Conservation (phyloP, 2,113 vertebrate genomes). For the Perccottus glenii region DNA sequence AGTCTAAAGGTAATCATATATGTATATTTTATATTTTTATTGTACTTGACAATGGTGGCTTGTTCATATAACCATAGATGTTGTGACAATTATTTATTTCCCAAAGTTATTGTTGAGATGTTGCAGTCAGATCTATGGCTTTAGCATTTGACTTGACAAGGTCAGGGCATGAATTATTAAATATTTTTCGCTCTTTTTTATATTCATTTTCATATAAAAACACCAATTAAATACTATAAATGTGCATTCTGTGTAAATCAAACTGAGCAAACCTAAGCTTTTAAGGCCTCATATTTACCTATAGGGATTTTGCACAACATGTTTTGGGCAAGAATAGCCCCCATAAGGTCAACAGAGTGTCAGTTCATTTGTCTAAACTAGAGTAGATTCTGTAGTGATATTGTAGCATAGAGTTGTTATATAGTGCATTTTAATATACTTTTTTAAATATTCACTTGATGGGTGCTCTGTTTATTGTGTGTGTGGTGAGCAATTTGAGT, state of each 20-base stretch:
- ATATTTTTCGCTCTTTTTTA: no score
- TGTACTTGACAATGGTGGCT: constrained; percentile 31
- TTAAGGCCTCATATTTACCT: neutral
- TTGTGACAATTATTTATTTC: constrained; percentile 53
- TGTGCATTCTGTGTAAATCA: no score
- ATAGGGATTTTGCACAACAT: neutral
- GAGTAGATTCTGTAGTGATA: neutral
- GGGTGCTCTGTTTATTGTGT: neutral
- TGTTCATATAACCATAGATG: constrained; percentile 35
- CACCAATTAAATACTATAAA: no score
- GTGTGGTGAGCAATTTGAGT: constrained; percentile 47
- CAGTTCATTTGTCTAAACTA: constrained; percentile 20
- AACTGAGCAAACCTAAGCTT: neutral
- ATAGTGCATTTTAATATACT: neutral
- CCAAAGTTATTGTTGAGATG: constrained; percentile 34
- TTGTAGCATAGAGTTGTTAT: neutral
- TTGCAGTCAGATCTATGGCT: constrained; percentile 32
- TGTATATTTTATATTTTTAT: no score
- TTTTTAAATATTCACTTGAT: neutral
- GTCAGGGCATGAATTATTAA: constrained; percentile 24
- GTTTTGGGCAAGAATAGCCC: constrained; percentile 23
- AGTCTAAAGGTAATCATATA: constrained; percentile 1
- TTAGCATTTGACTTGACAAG: constrained; percentile 44
- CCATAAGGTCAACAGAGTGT: constrained; percentile 36
- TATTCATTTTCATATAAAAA: no score